Evolutionary conservation across 2,888 invertebrate species (phyloP), one percentile per base, ranked within the genome.

Genomic region (Plusia festucae): DNA sequence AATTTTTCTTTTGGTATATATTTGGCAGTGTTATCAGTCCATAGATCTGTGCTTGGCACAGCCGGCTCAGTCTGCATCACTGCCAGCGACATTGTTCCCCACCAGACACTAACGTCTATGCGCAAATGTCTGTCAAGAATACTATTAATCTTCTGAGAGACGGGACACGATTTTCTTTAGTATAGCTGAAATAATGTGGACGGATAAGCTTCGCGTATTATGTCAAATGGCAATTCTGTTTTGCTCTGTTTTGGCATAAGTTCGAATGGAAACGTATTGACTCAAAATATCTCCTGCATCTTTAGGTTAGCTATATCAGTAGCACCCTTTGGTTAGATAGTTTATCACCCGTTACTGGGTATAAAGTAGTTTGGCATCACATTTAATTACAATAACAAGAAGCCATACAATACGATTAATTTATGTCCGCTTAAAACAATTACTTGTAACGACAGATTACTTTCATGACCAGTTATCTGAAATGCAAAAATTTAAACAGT

Each of bases 71-170:
- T 74, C 76, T 82, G 79, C 82, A 78, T 70, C 73, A 75, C 68
- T 79, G 82, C 86, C 86, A 86, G 81, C 83, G 73, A 81, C 81
- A 79, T 82, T 80, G 80, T 80, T 76, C 81, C 81, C 76, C 82
- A 82, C 82, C 82, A 85, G 87, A 86, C 85, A 85, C 78, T 78
- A 84, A 82, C 85, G 81, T 81, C 76, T 79, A 82, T 87, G 84
- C 85, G 86, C 86, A 86, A 84, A 84, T 85, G 89, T 92, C 91
- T 89, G 89, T 93, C 93, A 91, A 75, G 86, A 90, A 69, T 76
- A 89, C 89, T 90, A 93, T 93, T 92, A 91, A 93, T 93, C 91
- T 90, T 88, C 69, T 63, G 22, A 73, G 70, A 67, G 69, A 75
- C 65, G 67, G 53, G 52, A 70, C 76, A 71, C 63, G 70, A 70